A percentile compares a stretch with the other conserved stretches of the same genome.
Evolutionary conservation across 2,113 vertebrate species (phyloP).

Genomic region (Lethenteron reissneri): DNA sequence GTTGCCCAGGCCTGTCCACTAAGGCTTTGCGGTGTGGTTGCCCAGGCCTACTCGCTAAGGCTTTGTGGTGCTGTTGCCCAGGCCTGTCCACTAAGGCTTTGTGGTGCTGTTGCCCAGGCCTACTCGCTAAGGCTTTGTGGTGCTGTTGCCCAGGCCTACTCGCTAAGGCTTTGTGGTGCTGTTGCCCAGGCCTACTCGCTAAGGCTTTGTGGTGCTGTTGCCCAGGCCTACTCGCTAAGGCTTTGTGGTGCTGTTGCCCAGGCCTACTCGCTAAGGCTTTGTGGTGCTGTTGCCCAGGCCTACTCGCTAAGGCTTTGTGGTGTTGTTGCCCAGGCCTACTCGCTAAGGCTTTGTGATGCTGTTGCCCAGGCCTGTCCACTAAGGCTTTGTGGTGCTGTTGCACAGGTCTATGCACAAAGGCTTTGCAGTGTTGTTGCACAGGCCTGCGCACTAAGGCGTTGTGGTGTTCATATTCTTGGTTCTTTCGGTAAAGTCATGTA

Average conservation of each 20-base stretch:
- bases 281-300: too few relatives aligned
- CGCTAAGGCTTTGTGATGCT: too few relatives aligned
- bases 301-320: neutral
- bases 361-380: too few relatives aligned
- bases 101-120: neutral
- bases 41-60: too few relatives aligned
- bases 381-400: neutral
- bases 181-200: neutral
- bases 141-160: too few relatives aligned
- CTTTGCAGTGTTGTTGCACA: constrained; percentile 15
- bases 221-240: neutral
- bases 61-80: too few relatives aligned
- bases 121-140: neutral
- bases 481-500: too few relatives aligned
- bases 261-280: neutral
- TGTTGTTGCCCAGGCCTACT: neutral
- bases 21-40: too few relatives aligned
- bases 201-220: too few relatives aligned
- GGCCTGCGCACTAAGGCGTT: too few relatives aligned
- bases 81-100: neutral
- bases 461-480: too few relatives aligned
- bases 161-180: neutral
- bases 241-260: neutral
- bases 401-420: constrained; percentile 7
- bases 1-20: too few relatives aligned